phyloP scores from a whole-genome alignment of 23 tunicate genomes.

The Trididemnum clinides region DNA sequence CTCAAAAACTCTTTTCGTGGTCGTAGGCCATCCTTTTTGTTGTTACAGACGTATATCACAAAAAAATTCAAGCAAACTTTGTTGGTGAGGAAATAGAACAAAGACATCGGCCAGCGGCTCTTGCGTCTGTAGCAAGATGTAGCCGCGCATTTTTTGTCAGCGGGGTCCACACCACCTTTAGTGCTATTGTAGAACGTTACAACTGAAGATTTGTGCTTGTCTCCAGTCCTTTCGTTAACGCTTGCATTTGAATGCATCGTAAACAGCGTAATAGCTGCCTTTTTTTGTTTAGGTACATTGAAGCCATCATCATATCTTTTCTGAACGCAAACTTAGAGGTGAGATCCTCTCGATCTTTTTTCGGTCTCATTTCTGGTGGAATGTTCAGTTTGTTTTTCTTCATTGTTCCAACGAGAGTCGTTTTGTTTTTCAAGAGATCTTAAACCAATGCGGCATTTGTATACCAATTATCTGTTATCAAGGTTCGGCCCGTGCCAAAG shows the following conservation, averaged over 20 bases:
- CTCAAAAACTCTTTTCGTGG: not conserved
- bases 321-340: not conserved
- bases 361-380: not conserved
- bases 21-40: not conserved
- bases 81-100: not conserved
- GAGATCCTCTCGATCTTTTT: not conserved
- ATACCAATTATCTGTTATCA: constrained; percentile 8
- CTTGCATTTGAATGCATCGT: not conserved
- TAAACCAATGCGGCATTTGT: not conserved
- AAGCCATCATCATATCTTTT: not conserved
- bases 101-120: constrained; percentile 2
- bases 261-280: not conserved
- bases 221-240: not conserved
- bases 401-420: not conserved
- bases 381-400: constrained; percentile 4
- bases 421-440: not conserved
- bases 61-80: not conserved
- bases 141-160: not conserved
- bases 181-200: too few relatives aligned
- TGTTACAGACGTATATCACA: not conserved
- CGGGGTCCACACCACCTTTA: constrained; percentile 19
- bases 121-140: not conserved
- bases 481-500: not conserved
- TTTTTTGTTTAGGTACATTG: constrained; percentile 7
- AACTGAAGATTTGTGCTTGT: not conserved